Evolutionary conservation across 2,888 invertebrate species (phyloP).

Genomic region (Pristionchus entomophagus): DNA sequence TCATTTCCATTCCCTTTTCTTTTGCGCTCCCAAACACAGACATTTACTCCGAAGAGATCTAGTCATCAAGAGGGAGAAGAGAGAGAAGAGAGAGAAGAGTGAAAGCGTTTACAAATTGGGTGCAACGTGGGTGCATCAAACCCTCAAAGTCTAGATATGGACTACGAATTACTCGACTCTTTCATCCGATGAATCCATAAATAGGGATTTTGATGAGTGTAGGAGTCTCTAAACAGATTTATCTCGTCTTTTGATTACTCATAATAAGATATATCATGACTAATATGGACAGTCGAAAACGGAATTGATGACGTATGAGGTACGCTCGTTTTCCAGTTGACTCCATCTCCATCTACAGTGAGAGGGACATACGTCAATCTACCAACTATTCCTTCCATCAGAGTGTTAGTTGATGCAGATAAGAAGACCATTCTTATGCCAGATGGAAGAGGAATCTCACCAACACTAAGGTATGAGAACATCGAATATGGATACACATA

Average conservation of each 20-base stretch:
- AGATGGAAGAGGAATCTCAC: background rate
- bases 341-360: background rate
- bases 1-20: background rate
- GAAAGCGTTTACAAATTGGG: background rate
- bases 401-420: background rate
- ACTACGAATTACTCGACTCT: no score
- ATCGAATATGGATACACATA: no score
- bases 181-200: background rate
- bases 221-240: background rate
- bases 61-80: background rate
- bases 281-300: no score
- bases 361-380: conserved; percentile 5
- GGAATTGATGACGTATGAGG: background rate
- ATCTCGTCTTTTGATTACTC: background rate
- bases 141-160: no score
- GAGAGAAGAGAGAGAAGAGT: background rate
- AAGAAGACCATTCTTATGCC: background rate
- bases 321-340: background rate
- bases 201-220: background rate
- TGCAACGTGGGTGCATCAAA: background rate
- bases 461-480: background rate
- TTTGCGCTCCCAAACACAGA: no score
- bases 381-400: background rate
- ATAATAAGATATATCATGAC: no score
- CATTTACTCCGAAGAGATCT: background rate